Evolutionary conservation across 2,113 vertebrate species (phyloP).

Genomic region (Eptesicus fuscus): DNA sequence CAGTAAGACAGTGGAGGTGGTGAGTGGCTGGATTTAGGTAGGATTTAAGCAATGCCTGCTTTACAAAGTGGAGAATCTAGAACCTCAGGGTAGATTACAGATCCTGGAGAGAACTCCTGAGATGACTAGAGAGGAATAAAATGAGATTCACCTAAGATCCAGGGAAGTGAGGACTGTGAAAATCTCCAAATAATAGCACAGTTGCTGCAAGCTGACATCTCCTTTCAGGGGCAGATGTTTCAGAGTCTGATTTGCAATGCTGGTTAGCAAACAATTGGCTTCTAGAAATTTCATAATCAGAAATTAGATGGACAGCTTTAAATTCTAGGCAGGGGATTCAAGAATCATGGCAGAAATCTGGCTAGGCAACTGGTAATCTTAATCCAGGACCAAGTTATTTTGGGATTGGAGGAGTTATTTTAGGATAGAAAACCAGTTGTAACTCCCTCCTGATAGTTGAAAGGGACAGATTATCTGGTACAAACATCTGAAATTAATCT

Average conservation of each 20-base stretch:
- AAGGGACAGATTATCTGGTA: background rate
- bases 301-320: background rate
- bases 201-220: background rate
- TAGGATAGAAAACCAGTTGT: background rate
- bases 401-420: background rate
- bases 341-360: background rate
- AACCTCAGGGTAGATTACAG: background rate
- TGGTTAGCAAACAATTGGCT: background rate
- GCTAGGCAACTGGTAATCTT: background rate
- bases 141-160: background rate
- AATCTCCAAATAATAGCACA: background rate
- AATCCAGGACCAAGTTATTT: background rate
- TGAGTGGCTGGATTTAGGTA: background rate
- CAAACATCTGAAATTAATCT: background rate
- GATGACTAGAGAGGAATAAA: background rate
- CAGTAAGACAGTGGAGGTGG: background rate
- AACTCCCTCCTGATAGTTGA: background rate
- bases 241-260: background rate
- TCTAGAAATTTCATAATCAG: background rate
- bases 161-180: background rate
- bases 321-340: background rate
- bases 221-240: background rate
- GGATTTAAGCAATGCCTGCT: background rate
- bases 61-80: background rate
- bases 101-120: background rate